These are phyloP conservation scores for Psephotus haematonotus DNA, from an alignment of 2,113 vertebrate species.

Conservation along the genomic window DNA sequence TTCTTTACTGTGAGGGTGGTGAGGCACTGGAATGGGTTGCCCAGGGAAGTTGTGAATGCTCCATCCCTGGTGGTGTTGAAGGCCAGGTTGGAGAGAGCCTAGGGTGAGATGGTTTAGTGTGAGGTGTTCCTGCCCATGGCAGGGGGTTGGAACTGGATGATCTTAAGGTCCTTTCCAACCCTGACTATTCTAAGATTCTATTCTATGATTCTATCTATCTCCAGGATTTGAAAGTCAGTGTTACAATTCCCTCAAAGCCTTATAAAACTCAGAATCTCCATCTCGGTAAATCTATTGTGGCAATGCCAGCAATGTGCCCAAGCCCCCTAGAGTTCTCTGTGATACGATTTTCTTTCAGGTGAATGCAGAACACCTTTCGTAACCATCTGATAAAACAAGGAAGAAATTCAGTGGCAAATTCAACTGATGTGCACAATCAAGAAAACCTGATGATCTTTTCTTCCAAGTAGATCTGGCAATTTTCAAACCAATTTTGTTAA, in stretches of 20 bases:
- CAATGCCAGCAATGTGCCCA: background rate
- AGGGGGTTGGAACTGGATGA: no score
- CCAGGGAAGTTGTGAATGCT: no score
- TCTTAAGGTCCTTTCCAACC: no score
- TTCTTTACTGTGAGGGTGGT: no score
- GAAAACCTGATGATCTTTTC: background rate
- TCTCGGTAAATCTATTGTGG: background rate
- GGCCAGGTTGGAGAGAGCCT: no score
- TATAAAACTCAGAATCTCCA: background rate
- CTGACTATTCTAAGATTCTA: no score
- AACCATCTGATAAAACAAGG: background rate
- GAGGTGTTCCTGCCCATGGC: no score
- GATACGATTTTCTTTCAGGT: background rate
- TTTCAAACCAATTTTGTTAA: constrained; percentile 3
- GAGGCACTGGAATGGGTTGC: no score
- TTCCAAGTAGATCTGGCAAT: background rate
- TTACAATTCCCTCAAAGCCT: background rate
- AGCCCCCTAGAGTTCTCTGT: background rate
- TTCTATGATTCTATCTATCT: background rate
- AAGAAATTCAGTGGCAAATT: background rate
- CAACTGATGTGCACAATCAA: background rate
- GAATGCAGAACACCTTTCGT: background rate
- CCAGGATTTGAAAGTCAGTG: background rate
- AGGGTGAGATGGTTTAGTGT: no score
- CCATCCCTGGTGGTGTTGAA: no score